Evolutionary conservation across 2,888 invertebrate genomes (phyloP), one percentile per base, ranked within the genome.

Genomic region (Chironomus tentans): DNA sequence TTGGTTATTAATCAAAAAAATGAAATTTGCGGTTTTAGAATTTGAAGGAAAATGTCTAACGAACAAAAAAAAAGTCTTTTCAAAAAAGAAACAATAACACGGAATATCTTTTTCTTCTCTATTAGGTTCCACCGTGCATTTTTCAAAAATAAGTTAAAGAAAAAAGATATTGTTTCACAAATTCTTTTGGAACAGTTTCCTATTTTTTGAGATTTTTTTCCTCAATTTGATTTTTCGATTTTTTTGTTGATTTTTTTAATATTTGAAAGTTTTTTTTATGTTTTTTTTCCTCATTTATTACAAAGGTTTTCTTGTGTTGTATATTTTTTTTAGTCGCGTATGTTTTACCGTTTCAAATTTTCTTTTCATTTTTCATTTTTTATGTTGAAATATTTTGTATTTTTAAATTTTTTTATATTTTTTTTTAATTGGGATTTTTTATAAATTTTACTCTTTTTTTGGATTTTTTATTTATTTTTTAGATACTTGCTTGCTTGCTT

Each of bases 151-250:
- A 38, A 10, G 10, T 38, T 38, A 10, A 38, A 38, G 38, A 38
- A 38, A 28, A 38, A 38, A 38, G 10, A 38, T 38, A 38, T 38
- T 38, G 38, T 38, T 38, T 38, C 38, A 38, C 38, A 38, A 38
- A 38, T 38, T 38, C 38, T 38, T 38, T 38, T 38, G 38, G 38
- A 38, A 38, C 38, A 56, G 56, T 65, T 72, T 72, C 72, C 62
- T 62, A 62, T 72, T 72, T 72, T 72, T 72, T 72, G 62, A 62
- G 72, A 62, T 46, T 72, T 72, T 38, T 65, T 72, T 72, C 28
- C 24, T 62, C 50, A 50, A 50, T 28, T 38, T 21, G 5, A 28
- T 70, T 72, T 72, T 72, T 62, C 72, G 72, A 72, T 72, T 72
- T 72, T 72, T 72, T 72, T 72, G 72, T 62, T 24, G 15, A 46